phyloP scores from a whole-genome alignment of 2,888 invertebrate species.

The Sarcophaga variegata region DNA sequence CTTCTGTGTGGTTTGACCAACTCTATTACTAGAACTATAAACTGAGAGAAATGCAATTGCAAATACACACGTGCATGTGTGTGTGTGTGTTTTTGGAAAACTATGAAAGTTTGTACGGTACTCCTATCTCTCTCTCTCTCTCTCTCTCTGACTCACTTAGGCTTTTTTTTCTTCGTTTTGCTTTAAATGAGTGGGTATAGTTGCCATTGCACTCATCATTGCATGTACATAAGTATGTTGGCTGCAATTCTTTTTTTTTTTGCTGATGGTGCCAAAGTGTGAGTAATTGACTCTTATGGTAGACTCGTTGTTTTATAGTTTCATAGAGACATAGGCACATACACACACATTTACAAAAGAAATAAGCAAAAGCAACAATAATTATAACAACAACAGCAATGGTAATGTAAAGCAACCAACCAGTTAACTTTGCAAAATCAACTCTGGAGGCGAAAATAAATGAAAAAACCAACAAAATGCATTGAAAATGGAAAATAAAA shows the following conservation, averaged over 20 bases:
- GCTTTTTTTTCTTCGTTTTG: slow-evolving; percentile 3
- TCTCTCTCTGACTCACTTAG: neutral
- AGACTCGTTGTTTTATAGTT: slow-evolving; percentile 60
- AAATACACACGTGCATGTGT: neutral
- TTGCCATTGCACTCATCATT: slow-evolving; percentile 64
- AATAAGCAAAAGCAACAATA: slow-evolving; percentile 28
- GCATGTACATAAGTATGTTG: slow-evolving; percentile 30
- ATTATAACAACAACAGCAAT: slow-evolving; percentile 48
- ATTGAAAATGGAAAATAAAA: slow-evolving; percentile 59
- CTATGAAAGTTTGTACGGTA: slow-evolving; percentile 42
- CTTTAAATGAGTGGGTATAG: slow-evolving; percentile 46
- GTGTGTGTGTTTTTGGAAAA: slow-evolving; percentile 22
- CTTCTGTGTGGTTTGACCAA: too few species aligned
- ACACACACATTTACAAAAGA: neutral
- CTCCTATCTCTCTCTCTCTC: neutral
- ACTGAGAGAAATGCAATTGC: slow-evolving; percentile 4
- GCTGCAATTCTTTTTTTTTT: slow-evolving; percentile 36
- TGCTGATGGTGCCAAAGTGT: slow-evolving; percentile 58
- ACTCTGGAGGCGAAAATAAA: slow-evolving; percentile 62
- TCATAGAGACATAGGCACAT: slow-evolving; percentile 47
- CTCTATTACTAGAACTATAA: too few species aligned
- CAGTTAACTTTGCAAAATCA: slow-evolving; percentile 65
- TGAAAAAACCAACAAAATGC: slow-evolving; percentile 37
- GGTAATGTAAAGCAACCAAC: slow-evolving; percentile 54
- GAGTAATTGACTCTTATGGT: slow-evolving; percentile 69